Evolutionary conservation across 2,888 invertebrate species (phyloP).

Genomic region (Allygus modestus): DNA sequence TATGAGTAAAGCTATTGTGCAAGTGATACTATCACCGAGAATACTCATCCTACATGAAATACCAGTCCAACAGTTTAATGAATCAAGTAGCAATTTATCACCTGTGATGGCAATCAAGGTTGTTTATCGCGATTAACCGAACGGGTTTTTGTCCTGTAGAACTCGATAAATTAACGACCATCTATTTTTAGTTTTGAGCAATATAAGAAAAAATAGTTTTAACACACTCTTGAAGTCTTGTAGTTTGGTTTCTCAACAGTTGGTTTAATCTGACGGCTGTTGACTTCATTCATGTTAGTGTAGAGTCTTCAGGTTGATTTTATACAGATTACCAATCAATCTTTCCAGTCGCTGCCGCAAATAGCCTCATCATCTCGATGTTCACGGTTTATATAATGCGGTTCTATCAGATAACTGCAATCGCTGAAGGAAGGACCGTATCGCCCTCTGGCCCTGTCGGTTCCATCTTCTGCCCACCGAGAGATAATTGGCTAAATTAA

Average conservation of each 20-base stretch:
- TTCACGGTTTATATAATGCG: background rate
- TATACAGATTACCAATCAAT: too few relatives aligned
- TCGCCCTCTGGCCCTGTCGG: conserved; percentile 26
- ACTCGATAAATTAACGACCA: background rate
- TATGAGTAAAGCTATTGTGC: too few relatives aligned
- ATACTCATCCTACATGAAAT: background rate
- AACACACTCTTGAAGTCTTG: too few relatives aligned
- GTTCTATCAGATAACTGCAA: too few relatives aligned
- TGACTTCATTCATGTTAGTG: too few relatives aligned
- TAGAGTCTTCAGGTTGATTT: too few relatives aligned
- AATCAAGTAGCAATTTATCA: background rate
- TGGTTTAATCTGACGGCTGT: too few relatives aligned
- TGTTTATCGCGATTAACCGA: background rate
- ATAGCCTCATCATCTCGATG: background rate
- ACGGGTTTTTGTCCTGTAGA: background rate
- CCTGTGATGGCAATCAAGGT: background rate
- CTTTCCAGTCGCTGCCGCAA: too few relatives aligned
- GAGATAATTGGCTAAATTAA: conserved; percentile 38
- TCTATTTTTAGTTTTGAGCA: too few relatives aligned
- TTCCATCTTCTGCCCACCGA: conserved; percentile 25
- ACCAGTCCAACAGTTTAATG: background rate
- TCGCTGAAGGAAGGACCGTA: background rate
- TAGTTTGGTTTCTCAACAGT: too few relatives aligned
- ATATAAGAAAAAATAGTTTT: too few relatives aligned
- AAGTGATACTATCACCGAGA: too few relatives aligned